Evolutionary conservation across 92 coral and sea anemone genomes (phyloP).

Genomic region (Umimayanthus kanabou): DNA sequence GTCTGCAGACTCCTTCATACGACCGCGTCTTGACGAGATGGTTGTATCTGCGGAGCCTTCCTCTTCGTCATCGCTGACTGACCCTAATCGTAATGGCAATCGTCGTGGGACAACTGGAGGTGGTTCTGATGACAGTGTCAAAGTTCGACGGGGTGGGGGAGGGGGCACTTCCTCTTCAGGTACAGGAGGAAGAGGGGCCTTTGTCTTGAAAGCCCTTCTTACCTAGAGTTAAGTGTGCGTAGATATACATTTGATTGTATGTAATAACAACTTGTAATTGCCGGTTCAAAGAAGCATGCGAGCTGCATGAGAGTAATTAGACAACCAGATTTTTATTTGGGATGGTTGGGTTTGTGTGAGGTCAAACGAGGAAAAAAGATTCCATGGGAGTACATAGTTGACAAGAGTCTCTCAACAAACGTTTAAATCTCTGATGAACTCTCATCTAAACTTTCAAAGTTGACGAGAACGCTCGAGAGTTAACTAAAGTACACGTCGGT

Average conservation of each 20-base stretch:
- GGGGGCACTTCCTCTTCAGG: slow-evolving; percentile 38
- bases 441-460: too few species aligned
- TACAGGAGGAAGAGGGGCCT: slow-evolving; percentile 24
- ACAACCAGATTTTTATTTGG: too few species aligned
- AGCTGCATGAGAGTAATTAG: too few species aligned
- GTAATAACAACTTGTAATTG: neutral
- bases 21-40: neutral
- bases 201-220: slow-evolving; percentile 13
- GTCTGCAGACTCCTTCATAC: slow-evolving; percentile 11
- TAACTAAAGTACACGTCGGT: too few species aligned
- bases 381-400: too few species aligned
- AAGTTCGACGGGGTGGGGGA: slow-evolving; percentile 22
- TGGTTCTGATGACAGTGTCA: neutral
- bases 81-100: slow-evolving; percentile 1
- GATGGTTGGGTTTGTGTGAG: too few species aligned
- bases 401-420: too few species aligned
- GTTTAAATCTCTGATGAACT: too few species aligned
- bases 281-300: too few species aligned
- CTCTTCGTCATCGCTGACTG: slow-evolving; percentile 27
- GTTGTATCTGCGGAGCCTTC: slow-evolving; percentile 7
- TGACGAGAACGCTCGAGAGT: too few species aligned
- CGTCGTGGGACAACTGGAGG: slow-evolving; percentile 28
- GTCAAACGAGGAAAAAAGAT: too few species aligned
- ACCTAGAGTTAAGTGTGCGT: neutral
- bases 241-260: neutral